These are phyloP conservation scores for Halcyon senegalensis DNA, from an alignment of 2,113 vertebrate species.

Conservation along the genomic window DNA sequence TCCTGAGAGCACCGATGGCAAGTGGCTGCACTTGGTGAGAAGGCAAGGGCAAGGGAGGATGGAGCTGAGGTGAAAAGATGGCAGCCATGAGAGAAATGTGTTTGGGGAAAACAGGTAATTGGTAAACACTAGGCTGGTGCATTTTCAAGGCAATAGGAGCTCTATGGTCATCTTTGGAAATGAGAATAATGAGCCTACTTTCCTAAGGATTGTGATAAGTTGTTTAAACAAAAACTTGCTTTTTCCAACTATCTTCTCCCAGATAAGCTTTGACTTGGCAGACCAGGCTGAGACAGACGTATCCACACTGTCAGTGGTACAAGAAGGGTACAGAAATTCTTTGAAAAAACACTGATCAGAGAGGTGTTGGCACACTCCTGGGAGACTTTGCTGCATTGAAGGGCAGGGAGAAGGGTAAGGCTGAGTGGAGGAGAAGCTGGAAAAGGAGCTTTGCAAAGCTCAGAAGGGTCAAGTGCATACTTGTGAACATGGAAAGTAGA, in stretches of 20 bases:
- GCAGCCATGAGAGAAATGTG: neutral
- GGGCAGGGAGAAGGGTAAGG: neutral
- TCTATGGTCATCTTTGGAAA: neutral
- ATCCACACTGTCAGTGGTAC: too few species aligned
- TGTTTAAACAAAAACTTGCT: neutral
- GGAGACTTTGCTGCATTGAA: neutral
- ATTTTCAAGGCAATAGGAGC: neutral
- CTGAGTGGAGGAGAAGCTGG: neutral
- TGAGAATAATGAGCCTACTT: neutral
- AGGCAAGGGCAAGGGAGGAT: neutral
- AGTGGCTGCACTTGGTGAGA: accelerated
- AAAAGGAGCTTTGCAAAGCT: neutral
- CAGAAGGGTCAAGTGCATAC: neutral
- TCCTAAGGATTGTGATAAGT: neutral
- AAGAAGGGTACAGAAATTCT: neutral
- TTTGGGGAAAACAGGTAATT: neutral
- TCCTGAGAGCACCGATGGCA: neutral
- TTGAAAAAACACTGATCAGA: neutral
- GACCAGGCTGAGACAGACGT: neutral
- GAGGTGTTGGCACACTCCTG: neutral
- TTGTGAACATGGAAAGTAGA: neutral
- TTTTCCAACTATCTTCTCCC: neutral
- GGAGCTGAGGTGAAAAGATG: neutral
- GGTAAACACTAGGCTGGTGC: neutral
- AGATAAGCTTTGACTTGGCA: neutral